Base-by-base conservation (phyloP, 2,888 invertebrate genomes). In the Phyto melanocephala region DNA sequence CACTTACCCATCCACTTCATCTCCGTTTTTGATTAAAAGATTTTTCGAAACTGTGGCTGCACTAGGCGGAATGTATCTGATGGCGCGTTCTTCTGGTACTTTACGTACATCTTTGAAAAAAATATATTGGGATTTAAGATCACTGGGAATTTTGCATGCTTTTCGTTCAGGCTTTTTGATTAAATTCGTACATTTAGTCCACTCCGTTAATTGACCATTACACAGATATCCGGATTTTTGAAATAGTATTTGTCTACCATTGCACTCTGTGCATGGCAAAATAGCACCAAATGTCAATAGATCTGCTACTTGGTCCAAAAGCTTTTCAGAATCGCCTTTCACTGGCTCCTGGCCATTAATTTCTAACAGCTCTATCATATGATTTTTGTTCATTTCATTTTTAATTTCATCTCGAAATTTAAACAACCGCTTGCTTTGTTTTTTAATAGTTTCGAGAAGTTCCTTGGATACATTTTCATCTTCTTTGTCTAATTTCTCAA, bases 241-340 rank as follows among this genome's bases (percentile, higher is more conserved):
- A 86, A 95, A 94, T 42, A 93, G 91, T 20, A 95, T 92, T 87
- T 97, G 95, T 0, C 96, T 96, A 1, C 92, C 90, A 65, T 93
- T 93, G 88, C 99, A 99, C 86, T 95, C 94, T 0, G 93, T 90
- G 87, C 99, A 99, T 0, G 93, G 93, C 80, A 93, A 90, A 2
- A 97, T 92, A 1, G 94, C 94, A 35, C 99, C 99, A 92, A 99
- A 99, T 0, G 95, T 93, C 94, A 99, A 95, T 37, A 94, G 92
- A 91, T 99, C 99, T 10, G 96, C 93, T 5, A 98, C 90, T 65
- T 93, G 93, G 90, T 98, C 96, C 75, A 96, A 86, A 0, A 90
- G 77, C 58, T 87, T 89, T 88, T 92, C 93, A 71, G 95, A 94
- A 76, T 92, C 92, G 0, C 96, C 96, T 72, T 89, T 72, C 0